These are phyloP conservation scores for Agonum fuliginosum DNA, from an alignment of 2,888 invertebrate genomes.

Conservation along the genomic window DNA sequence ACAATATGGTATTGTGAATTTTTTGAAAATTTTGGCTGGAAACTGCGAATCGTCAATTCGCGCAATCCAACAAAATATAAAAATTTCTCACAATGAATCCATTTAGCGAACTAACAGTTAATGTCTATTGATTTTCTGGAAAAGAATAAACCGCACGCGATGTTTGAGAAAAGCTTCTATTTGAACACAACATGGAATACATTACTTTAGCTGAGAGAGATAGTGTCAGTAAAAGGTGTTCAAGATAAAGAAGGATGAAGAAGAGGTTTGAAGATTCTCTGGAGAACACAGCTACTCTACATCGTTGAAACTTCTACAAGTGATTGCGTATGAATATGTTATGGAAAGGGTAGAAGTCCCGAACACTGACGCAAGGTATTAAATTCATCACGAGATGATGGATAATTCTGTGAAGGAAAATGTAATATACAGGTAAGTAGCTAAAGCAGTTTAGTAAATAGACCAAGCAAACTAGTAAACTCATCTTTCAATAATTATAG, in stretches of 20 bases:
- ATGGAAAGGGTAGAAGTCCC: neutral
- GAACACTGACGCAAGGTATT: too few species aligned
- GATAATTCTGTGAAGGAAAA: neutral
- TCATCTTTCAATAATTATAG: too few species aligned
- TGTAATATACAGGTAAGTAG: neutral
- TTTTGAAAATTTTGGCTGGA: too few species aligned
- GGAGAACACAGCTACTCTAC: conserved; percentile 22
- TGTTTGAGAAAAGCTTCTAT: neutral
- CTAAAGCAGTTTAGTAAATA: too few species aligned
- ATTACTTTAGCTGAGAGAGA: neutral
- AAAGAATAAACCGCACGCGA: conserved; percentile 39
- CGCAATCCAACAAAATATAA: neutral
- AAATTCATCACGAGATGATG: conserved; percentile 14
- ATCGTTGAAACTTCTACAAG: conserved; percentile 24
- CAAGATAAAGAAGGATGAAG: neutral
- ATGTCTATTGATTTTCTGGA: conserved; percentile 48
- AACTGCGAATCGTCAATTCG: neutral
- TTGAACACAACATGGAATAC: conserved; percentile 4
- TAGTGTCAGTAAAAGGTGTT: neutral
- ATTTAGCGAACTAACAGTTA: conserved; percentile 34
- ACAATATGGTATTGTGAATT: too few species aligned
- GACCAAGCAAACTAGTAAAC: too few species aligned
- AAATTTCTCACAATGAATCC: conserved; percentile 48
- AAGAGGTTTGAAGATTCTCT: conserved; percentile 17
- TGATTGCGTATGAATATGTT: conserved; percentile 43